A percentile compares a stretch with the other conserved stretches of the same genome.
phyloP scores from a whole-genome alignment of 2,888 invertebrate genomes.

The Formica aserva region DNA sequence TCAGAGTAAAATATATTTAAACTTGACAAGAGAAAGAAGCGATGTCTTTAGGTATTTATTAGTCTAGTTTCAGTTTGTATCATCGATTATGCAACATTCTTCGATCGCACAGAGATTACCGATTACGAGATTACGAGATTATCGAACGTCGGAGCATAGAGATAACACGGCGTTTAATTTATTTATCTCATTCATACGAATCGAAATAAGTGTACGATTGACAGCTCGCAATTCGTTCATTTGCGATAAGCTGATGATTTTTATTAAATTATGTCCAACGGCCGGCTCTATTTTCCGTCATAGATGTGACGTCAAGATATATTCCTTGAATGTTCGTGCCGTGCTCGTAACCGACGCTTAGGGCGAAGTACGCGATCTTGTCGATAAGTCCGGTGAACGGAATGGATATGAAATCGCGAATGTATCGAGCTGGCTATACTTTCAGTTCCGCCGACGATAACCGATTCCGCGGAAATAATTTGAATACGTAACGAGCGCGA shows the following conservation, averaged over 20 bases:
- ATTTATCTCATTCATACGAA: constrained; percentile 21
- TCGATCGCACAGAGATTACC: background rate
- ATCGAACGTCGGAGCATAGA: background rate
- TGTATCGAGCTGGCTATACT: background rate
- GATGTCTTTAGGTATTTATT: background rate
- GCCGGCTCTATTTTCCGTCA: background rate
- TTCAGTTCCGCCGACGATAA: constrained; percentile 19
- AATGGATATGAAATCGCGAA: constrained; percentile 14
- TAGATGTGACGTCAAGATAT: constrained; percentile 35
- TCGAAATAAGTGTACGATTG: constrained; percentile 11
- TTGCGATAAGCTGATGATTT: background rate
- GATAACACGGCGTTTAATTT: background rate
- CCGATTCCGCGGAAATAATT: constrained; percentile 57
- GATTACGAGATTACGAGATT: no score
- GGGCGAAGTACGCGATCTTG: constrained; percentile 30
- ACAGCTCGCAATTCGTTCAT: constrained; percentile 10
- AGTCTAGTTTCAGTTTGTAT: background rate
- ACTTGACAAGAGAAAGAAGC: background rate
- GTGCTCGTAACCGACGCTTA: constrained; percentile 22
- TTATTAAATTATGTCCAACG: constrained; percentile 19
- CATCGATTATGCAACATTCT: constrained; percentile 12
- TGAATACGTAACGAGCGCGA: constrained; percentile 44
- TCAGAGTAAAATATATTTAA: constrained; percentile 11
- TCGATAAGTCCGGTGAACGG: constrained; percentile 16
- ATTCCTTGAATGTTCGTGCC: constrained; percentile 19